phyloP scores from a whole-genome alignment of 1,140 invertebrate species.

The Planococcus citri region DNA sequence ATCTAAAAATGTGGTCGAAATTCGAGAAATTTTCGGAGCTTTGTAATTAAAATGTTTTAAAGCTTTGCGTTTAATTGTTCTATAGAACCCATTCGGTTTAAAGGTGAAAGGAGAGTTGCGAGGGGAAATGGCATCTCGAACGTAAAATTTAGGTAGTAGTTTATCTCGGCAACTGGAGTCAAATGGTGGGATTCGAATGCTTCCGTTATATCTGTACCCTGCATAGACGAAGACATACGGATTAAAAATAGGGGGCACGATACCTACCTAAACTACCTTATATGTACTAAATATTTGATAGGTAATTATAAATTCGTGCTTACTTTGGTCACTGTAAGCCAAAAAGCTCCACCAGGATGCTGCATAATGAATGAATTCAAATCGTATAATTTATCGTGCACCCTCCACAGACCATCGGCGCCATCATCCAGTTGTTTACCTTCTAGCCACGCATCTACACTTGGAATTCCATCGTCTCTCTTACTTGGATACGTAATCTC shows the following conservation, averaged over 20 bases:
- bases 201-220: conserved; percentile 63
- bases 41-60: not conserved
- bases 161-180: conserved; percentile 35
- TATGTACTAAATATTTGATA: too few species aligned
- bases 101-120: conserved; percentile 55
- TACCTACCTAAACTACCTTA: too few species aligned
- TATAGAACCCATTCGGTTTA: conserved; percentile 52
- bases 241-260: too few species aligned
- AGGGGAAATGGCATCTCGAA: conserved; percentile 40
- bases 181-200: conserved; percentile 54
- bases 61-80: conserved; percentile 39
- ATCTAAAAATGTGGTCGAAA: conserved; percentile 32
- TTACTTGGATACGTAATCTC: conserved; percentile 23
- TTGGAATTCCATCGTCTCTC: conserved; percentile 27
- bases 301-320: conserved; percentile 24
- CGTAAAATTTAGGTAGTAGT: conserved; percentile 47
- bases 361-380: conserved; percentile 47
- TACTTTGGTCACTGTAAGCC: conserved; percentile 55
- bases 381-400: conserved; percentile 62
- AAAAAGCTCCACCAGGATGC: conserved; percentile 67
- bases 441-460: conserved; percentile 40
- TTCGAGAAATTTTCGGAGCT: not conserved
- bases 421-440: conserved; percentile 54
- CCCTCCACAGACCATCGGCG: conserved; percentile 63
- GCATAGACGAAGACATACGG: too few species aligned